phyloP scores from a whole-genome alignment of 2,113 vertebrate species.

The Odontesthes bonariensis region DNA sequence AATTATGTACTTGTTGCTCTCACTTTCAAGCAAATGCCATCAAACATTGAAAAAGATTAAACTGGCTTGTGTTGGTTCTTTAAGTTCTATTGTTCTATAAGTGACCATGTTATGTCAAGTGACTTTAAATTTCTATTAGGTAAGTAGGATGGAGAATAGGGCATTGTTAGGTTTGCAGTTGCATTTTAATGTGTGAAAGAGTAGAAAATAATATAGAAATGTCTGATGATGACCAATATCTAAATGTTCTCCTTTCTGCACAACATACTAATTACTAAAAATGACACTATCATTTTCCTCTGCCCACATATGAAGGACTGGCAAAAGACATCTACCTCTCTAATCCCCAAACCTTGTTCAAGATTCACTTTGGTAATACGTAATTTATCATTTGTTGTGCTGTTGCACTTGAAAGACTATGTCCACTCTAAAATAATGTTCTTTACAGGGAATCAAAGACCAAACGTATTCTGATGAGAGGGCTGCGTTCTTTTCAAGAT shows the following conservation, averaged over 20 bases:
- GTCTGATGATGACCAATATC: background rate
- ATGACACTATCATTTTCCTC: conserved; percentile 5
- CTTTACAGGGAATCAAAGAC: conserved; percentile 43
- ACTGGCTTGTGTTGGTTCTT: conserved; percentile 83
- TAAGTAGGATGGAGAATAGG: background rate
- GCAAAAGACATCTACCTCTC: conserved; percentile 26
- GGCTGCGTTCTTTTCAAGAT: conserved; percentile 26
- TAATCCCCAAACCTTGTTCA: conserved; percentile 32
- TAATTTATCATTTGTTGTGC: conserved; percentile 63
- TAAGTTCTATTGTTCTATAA: conserved; percentile 31
- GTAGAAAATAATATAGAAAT: conserved; percentile 14
- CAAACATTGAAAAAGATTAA: conserved; percentile 94
- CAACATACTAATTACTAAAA: background rate
- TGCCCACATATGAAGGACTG: conserved; percentile 21
- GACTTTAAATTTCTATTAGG: background rate
- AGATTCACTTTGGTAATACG: conserved; percentile 46
- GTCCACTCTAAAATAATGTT: conserved; percentile 47
- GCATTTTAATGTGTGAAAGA: conserved; percentile 7
- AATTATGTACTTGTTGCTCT: conserved; percentile 99
- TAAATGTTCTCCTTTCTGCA: conserved; percentile 4
- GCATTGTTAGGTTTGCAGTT: background rate
- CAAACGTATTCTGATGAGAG: conserved; percentile 36
- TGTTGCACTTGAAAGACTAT: conserved; percentile 49
- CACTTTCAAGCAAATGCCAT: conserved; percentile 97
- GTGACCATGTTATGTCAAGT: background rate